Base-by-base conservation (phyloP, 2,113 vertebrate species). In the Neogobius melanostomus region DNA sequence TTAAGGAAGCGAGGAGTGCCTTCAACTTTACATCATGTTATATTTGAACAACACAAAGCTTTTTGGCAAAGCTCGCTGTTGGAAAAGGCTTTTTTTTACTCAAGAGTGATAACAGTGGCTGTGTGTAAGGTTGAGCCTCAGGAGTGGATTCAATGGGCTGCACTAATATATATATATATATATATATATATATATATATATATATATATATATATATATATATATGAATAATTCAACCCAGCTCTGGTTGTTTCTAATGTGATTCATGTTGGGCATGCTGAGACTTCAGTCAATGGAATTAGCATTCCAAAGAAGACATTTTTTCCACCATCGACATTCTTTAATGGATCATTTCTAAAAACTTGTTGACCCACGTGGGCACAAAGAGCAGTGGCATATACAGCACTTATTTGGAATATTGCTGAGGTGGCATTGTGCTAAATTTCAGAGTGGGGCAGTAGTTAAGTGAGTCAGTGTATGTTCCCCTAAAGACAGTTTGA, bases 201-300 rank as follows among this genome's bases (percentile, higher is more conserved):
- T 21, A 21, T 21, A 21, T 21, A 21, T 21, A 21, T 21, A 21
- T 21, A 21, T 21, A 21, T 21, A 36, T 36, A 62, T 71, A 14
- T 69, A 48, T 71, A 85, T 83, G 72, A 83, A 88, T 85, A 79
- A 87, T 84, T 85, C 69, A 83, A 62, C 45, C 53, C 17, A 71
- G 71, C 72, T 74, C 72, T 66, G 71, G 86, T 79, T 86, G 70
- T 79, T 86, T 72, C 76, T 82, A 81, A 74, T 89, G 66, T 82
- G 73, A 87, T 84, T 85, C 82, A 75, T 88, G 82, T 82, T 83
- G 67, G 69, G 49, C 76, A 71, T 73, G 79, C 82, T 51, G 67
- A 79, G 74, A 73, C 76, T 83, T 83, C 72, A 72, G 64, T 71
- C 81, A 80, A 81, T 86, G 86, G 65, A 65, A 86, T 88, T 87